Evolutionary conservation across 2,113 vertebrate species (phyloP).

Genomic region (Phaetusa simplex): DNA sequence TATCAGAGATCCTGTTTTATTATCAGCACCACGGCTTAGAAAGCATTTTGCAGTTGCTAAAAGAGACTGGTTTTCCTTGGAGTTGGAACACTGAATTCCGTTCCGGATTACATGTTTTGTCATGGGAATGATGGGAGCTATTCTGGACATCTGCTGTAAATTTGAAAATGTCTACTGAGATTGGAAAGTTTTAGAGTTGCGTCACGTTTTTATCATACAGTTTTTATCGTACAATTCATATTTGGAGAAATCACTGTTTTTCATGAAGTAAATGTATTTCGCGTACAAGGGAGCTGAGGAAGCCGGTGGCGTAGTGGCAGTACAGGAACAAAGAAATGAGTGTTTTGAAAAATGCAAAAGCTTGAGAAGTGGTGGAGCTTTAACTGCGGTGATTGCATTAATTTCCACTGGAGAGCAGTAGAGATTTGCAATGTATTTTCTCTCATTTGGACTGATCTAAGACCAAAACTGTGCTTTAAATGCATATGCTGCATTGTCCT

Average conservation of each 20-base stretch:
- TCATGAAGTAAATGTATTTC: background rate
- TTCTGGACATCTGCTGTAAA: background rate
- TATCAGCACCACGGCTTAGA: background rate
- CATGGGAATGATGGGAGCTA: background rate
- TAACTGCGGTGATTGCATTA: background rate
- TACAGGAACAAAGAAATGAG: background rate
- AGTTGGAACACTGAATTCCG: background rate
- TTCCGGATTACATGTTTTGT: background rate
- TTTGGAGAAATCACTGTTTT: background rate
- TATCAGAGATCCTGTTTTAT: background rate
- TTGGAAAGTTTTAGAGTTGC: background rate
- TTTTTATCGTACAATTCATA: background rate
- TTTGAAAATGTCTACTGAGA: background rate
- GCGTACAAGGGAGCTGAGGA: background rate
- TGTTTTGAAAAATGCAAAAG: background rate
- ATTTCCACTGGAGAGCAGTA: slow-evolving; percentile 53
- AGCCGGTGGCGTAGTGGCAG: fast-evolving
- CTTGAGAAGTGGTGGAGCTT: background rate
- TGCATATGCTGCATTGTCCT: background rate
- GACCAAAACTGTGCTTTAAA: background rate
- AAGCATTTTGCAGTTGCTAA: background rate
- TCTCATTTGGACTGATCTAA: background rate
- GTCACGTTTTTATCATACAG: background rate
- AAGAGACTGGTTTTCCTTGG: background rate
- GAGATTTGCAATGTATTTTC: background rate